phyloP scores from a whole-genome alignment of 2,888 invertebrate genomes.

The Charanyca ferruginea region DNA sequence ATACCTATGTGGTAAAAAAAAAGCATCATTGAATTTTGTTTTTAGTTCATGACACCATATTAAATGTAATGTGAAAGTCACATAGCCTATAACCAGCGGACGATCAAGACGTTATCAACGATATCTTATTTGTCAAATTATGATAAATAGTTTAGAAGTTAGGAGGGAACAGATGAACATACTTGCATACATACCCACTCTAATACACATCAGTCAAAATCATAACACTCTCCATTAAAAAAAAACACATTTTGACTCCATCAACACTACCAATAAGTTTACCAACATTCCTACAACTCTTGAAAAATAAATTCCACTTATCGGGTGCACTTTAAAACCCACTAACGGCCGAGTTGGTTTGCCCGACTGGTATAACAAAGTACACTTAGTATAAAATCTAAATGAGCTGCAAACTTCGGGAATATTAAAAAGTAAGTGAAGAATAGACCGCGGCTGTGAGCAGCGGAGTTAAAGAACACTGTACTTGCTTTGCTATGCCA shows the following conservation, averaged over 20 bases:
- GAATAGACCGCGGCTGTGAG: slow-evolving; percentile 80
- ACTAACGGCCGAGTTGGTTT: slow-evolving; percentile 48
- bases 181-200: too few species aligned
- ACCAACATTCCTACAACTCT: slow-evolving; percentile 8
- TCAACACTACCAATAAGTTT: slow-evolving; percentile 10
- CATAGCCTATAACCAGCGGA: too few species aligned
- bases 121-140: too few species aligned
- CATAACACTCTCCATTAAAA: not conserved
- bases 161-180: too few species aligned
- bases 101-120: too few species aligned
- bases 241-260: not conserved
- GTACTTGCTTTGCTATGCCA: slow-evolving; percentile 59
- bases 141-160: too few species aligned
- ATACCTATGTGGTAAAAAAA: too few species aligned
- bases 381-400: slow-evolving; percentile 73
- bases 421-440: slow-evolving; percentile 83
- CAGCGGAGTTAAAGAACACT: slow-evolving; percentile 78
- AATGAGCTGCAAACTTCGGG: slow-evolving; percentile 84
- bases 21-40: too few species aligned
- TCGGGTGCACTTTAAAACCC: slow-evolving; percentile 49
- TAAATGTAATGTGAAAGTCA: too few species aligned
- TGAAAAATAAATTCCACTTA: slow-evolving; percentile 55
- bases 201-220: not conserved
- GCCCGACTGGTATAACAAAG: slow-evolving; percentile 65
- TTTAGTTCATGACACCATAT: too few species aligned